A percentile compares a stretch with the other conserved stretches of the same genome.
Conservation (phyloP, 2,113 vertebrate species). For the Helogale parvula region DNA sequence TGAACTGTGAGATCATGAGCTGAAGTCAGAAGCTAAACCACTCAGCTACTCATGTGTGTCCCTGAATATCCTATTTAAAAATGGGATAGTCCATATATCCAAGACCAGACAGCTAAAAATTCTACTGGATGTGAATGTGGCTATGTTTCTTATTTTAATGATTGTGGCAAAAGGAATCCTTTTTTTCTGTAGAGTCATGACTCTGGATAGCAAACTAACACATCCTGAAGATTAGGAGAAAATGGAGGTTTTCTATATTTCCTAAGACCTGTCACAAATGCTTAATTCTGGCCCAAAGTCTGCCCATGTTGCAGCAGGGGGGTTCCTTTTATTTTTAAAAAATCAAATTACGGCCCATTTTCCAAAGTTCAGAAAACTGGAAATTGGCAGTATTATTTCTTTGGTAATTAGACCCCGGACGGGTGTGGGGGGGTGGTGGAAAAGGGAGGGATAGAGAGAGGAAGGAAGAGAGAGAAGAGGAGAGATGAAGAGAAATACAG, state of each 20-base stretch:
- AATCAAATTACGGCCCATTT: background rate
- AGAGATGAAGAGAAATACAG: background rate
- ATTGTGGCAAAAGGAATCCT: background rate
- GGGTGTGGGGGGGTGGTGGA: background rate
- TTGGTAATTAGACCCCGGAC: background rate
- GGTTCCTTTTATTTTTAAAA: background rate
- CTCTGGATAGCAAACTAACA: background rate
- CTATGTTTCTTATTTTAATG: constrained; percentile 1
- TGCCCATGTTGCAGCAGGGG: background rate
- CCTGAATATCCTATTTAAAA: too few species aligned
- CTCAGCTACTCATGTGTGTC: too few species aligned
- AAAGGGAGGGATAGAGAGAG: background rate
- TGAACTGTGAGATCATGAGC: too few species aligned
- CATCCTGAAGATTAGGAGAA: background rate
- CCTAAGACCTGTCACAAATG: background rate
- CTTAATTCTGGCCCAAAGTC: background rate
- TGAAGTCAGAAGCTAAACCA: too few species aligned
- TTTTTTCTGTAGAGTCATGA: background rate
- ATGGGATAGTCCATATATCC: background rate
- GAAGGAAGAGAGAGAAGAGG: background rate
- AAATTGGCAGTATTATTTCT: background rate
- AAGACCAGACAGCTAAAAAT: background rate
- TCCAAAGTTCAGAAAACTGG: background rate
- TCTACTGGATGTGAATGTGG: background rate
- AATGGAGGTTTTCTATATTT: background rate